Conservation (phyloP, 2,797 vertebrate species). For the Sus cebifrons region DNA sequence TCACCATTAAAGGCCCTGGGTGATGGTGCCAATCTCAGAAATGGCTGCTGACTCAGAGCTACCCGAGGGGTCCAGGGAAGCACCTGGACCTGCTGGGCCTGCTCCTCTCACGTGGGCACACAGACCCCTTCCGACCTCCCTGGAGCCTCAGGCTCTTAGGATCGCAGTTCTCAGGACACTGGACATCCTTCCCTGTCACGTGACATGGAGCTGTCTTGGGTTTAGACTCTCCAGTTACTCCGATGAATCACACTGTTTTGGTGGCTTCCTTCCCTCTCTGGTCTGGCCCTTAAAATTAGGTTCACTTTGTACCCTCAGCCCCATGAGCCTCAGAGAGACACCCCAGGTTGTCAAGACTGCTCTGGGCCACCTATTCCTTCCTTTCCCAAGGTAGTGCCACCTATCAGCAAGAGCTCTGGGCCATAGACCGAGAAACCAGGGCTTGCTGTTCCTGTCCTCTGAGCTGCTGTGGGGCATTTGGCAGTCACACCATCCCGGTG, state of each 20-base stretch:
- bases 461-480: background rate
- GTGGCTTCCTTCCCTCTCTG: no score
- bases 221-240: background rate
- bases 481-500: background rate
- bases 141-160: background rate
- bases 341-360: background rate
- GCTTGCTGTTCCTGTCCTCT: background rate
- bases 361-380: background rate
- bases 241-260: background rate
- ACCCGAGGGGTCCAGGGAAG: background rate
- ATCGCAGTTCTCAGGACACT: background rate
- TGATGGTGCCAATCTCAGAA: background rate
- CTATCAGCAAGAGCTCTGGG: background rate
- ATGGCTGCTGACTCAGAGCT: constrained; percentile 10
- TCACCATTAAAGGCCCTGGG: background rate
- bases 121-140: background rate
- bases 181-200: background rate
- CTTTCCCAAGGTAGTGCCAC: background rate
- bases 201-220: background rate
- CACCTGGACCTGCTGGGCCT: background rate
- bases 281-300: background rate
- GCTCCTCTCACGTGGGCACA: background rate
- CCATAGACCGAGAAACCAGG: background rate
- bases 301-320: background rate
- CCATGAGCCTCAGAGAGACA: background rate